phyloP scores from a whole-genome alignment of 1,140 invertebrate species.

The Latrodectus geometricus region DNA sequence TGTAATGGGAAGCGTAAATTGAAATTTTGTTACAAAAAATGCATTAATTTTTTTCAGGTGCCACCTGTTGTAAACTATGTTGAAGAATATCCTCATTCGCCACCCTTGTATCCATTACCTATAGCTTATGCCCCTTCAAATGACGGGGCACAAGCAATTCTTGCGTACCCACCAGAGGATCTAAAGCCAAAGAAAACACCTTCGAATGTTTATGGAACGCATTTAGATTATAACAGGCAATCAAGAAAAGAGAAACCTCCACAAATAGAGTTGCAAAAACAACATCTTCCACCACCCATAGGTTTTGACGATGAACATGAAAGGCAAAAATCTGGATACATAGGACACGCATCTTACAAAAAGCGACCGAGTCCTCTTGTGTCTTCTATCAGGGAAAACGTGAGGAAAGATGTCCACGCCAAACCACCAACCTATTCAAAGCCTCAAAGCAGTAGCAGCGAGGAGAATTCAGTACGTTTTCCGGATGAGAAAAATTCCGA shows the following conservation, averaged over 20 bases:
- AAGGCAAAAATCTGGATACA: conserved; percentile 1
- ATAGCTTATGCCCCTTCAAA: conserved; percentile 34
- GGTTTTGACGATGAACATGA: conserved; percentile 35
- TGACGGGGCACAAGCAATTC: conserved; percentile 35
- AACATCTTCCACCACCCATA: neutral
- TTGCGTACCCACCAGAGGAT: conserved; percentile 45
- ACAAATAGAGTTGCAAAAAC: neutral
- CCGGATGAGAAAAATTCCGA: neutral
- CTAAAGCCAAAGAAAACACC: neutral
- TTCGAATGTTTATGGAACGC: neutral
- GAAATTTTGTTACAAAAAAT: no score
- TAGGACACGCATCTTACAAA: conserved; percentile 46
- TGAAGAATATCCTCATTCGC: neutral
- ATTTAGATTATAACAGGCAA: conserved; percentile 1
- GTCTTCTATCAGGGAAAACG: conserved; percentile 28
- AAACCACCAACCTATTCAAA: conserved; percentile 46
- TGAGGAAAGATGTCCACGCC: conserved; percentile 37
- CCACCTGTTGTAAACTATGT: conserved; percentile 42
- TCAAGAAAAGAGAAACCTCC: neutral
- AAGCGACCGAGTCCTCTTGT: conserved; percentile 35
- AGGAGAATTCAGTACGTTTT: conserved; percentile 29
- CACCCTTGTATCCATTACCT: conserved; percentile 21
- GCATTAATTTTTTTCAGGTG: conserved; percentile 28
- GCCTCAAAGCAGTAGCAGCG: neutral
- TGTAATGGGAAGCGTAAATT: no score